Evolutionary conservation across 2,113 vertebrate species (phyloP), one percentile per base, ranked within the genome.

Genomic region (Polypterus bichir): DNA sequence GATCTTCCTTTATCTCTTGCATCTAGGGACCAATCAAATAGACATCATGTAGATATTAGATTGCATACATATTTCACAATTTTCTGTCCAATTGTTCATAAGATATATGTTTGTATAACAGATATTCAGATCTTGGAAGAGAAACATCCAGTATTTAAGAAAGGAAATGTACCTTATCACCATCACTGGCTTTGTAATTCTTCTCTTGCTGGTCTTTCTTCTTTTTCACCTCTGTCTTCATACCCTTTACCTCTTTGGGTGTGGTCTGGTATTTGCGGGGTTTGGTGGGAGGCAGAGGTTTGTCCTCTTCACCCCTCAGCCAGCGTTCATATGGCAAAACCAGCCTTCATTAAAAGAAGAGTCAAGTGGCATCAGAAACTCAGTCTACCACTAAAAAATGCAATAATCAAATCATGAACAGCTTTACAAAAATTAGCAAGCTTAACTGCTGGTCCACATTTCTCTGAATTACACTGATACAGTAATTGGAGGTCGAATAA

Each of bases 271-370:
- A 91, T 66, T 89, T 90, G 54, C 91, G 88, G 46, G 93, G 93
- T 74, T 97, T 92, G 70, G 83, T 75, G 0, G 82, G 86, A 45
- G 93, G 94, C 73, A 95, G 75, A 0, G 94, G 94, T 47, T 92
- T 93, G 78, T 97, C 92, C 1, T 92, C 92, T 70, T 97, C 93
- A 3, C 94, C 93, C 70, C 88, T 91, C 44, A 92, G 73, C 54
- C 92, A 87, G 55, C 93, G 85, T 73, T 97, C 93, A 1, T 93
- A 97, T 0, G 94, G 93, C 62, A 97, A 87, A 69, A 97, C 88
- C 71, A 97, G 77, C 83, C 94, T 97, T 71, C 1, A 46, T 60
- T 27, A 27, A 27, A 27, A 27, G 27, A 27, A 27, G 27, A 27
- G 27, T 27, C 27, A 27, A 27, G 27, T 27, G 27, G 27, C 27